These are phyloP conservation scores for Pollenia angustigena DNA, from an alignment of 2,888 invertebrate genomes.

Conservation along the genomic window DNA sequence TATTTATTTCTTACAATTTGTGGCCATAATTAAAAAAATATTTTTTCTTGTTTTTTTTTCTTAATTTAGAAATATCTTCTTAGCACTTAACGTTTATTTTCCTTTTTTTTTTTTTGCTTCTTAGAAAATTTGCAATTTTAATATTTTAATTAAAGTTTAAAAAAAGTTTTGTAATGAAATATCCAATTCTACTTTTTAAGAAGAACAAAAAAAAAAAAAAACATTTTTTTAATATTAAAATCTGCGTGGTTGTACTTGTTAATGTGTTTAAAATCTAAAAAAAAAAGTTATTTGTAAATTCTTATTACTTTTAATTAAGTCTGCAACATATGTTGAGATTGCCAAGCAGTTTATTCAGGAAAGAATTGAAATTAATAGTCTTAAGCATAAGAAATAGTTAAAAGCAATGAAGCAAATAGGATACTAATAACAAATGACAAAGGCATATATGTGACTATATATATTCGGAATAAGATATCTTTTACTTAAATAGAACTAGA, in stretches of 20 bases:
- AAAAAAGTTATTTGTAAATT: constrained; percentile 11
- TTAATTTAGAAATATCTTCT: neutral
- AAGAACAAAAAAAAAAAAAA: neutral
- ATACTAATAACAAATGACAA: no score
- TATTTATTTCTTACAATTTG: constrained; percentile 58
- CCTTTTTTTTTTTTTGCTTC: neutral
- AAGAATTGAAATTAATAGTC: no score
- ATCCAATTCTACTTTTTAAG: neutral
- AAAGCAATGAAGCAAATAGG: no score
- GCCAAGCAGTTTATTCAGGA: no score
- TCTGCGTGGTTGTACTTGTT: neutral
- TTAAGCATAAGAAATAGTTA: no score
- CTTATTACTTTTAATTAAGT: constrained; percentile 36
- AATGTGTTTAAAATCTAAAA: neutral
- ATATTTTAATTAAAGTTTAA: constrained; percentile 70
- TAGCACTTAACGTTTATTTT: constrained; percentile 1
- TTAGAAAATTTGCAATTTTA: constrained; percentile 64
- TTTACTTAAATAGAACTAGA: no score
- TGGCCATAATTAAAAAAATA: constrained; percentile 66
- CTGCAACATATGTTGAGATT: constrained; percentile 20
- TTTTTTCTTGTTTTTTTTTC: neutral
- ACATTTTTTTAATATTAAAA: neutral
- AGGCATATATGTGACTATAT: no score
- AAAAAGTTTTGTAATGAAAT: constrained; percentile 62
- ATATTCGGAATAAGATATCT: no score